Evolutionary conservation across 2,797 vertebrate genomes (phyloP).

Genomic region (Acanthiza pusilla): DNA sequence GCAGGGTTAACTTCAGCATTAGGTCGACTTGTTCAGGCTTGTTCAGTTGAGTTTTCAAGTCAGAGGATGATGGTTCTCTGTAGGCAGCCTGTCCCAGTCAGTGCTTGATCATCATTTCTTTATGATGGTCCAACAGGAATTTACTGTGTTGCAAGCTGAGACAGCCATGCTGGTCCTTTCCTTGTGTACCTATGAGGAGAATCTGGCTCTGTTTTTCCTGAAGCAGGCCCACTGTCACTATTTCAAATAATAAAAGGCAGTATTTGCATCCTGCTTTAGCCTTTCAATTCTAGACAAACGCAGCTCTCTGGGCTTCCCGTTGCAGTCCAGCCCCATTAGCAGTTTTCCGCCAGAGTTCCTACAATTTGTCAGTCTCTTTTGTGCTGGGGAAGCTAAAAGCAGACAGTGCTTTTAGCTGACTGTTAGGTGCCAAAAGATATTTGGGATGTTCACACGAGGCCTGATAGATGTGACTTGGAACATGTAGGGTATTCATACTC

Average conservation of each 20-base stretch:
- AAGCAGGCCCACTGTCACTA: neutral
- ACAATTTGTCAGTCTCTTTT: neutral
- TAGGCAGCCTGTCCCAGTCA: neutral
- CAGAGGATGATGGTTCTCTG: neutral
- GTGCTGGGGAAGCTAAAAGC: neutral
- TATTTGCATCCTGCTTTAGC: neutral
- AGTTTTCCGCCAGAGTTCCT: neutral
- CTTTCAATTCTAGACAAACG: neutral
- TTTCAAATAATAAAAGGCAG: neutral
- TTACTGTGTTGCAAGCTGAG: rapidly evolving
- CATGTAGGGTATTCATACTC: neutral
- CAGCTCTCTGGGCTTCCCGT: neutral
- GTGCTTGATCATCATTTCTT: neutral
- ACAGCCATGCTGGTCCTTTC: neutral
- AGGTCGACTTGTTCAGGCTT: neutral
- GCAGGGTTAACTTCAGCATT: neutral
- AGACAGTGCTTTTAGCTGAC: neutral
- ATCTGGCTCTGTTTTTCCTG: neutral
- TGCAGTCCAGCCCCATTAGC: neutral
- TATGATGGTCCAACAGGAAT: neutral
- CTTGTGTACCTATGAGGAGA: neutral
- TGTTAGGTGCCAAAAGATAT: neutral
- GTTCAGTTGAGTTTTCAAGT: neutral
- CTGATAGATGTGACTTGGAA: neutral
- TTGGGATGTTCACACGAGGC: neutral